Evolutionary conservation across 2,113 vertebrate genomes (phyloP), one percentile per base, ranked within the genome.

Genomic region (Sapayoa aenigma): DNA sequence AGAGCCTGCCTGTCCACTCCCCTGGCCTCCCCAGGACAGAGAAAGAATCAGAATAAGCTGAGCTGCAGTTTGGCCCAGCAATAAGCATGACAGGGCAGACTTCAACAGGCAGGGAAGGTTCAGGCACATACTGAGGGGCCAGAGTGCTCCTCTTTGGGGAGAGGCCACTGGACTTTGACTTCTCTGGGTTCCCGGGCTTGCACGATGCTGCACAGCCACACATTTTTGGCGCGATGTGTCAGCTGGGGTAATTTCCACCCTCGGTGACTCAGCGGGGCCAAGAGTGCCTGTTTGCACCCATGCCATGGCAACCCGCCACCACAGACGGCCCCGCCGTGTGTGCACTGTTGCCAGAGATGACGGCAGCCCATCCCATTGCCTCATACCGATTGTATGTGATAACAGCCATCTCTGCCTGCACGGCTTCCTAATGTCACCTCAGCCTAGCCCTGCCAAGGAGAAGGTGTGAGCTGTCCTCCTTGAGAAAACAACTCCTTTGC

Each of bases 181-280:
- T 60, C 11, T 35, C 46, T 27, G 11, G 2, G 39, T 5, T 80
- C 19, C 77, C 0, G 0, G n/a, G 19, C 67, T 22, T 1, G 0
- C 0, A 0, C 31, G 44, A 60, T 24, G 30, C n/a, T 5, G 5
- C 11, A 30, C 52, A 52, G 52, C 30, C 1, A 0, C 21, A 47
- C 4, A 1, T 39, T 72, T 46, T 49, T 0, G 0, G 49, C 0
- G 0, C 2, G 0, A 2, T 59, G 41, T 69, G 75, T 86, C 94
- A 90, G 30, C 73, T 11, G 39, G 14, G 33, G 65, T 50, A 50
- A 44, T 33, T 95, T 85, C 94, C 37, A 0, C 9, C 12, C 12
- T 0, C 12, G 50, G 41, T 97, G 96, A 95, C 87, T 97, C 95
- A 95, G 46, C 4, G 4, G 47, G 58, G 53, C 71, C 2, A 4